Evolutionary conservation across 35 echinoderm and acorn worm genomes (phyloP).

Genomic region (Lytechinus pictus): DNA sequence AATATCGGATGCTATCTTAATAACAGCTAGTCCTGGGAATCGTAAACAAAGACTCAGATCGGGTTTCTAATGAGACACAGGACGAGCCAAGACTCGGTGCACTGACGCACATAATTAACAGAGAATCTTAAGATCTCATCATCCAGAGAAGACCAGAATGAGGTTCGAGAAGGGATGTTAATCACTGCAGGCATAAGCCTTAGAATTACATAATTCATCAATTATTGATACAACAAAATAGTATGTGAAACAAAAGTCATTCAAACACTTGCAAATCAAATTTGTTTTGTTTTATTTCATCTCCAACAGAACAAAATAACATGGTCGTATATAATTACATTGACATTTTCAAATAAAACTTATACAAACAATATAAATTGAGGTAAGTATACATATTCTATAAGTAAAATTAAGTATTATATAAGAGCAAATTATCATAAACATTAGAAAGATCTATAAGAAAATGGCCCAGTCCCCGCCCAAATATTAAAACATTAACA

Average conservation of each 20-base stretch:
- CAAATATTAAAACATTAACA: no score
- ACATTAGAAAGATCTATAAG: no score
- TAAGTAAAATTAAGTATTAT: no score
- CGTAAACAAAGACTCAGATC: constrained; percentile 4
- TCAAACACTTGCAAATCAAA: no score
- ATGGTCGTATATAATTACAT: no score
- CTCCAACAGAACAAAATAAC: no score
- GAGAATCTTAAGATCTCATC: not conserved
- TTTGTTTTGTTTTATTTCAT: no score
- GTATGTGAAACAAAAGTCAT: not conserved
- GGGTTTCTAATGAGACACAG: not conserved
- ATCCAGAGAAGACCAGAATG: not conserved
- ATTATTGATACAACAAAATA: not conserved
- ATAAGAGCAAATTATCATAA: no score
- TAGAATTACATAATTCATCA: not conserved
- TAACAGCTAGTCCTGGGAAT: constrained; percentile 11
- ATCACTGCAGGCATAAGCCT: not conserved
- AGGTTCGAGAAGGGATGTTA: not conserved
- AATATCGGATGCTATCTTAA: constrained; percentile 23
- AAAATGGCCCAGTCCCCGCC: no score
- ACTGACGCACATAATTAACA: constrained; percentile 13
- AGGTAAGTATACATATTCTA: no score
- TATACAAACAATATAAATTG: no score
- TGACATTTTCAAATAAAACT: no score
- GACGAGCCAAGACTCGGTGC: not conserved